Conservation (phyloP, 2,797 vertebrate genomes). For the Neopelma chrysocephalum region DNA sequence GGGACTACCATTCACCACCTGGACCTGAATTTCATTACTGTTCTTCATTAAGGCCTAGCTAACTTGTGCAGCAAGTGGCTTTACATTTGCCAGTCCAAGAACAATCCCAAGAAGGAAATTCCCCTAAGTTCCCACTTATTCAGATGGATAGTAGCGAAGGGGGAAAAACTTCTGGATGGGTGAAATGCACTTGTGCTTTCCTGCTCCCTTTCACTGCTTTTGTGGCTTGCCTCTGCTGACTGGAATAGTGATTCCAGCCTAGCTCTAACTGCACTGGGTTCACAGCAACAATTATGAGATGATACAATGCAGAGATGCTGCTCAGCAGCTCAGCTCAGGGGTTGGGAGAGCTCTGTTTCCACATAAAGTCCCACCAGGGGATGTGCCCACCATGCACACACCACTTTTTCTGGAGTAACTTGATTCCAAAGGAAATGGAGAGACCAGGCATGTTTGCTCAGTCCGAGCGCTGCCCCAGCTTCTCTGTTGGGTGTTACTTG, state of each 20-base stretch:
- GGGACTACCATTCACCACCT: not conserved
- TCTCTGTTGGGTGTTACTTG: not conserved
- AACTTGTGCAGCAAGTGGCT: not conserved
- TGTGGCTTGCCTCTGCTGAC: not conserved
- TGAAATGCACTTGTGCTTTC: not conserved
- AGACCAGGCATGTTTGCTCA: not conserved
- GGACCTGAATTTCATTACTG: not conserved
- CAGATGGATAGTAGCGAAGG: rapidly evolving
- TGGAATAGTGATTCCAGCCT: not conserved
- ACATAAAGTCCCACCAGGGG: not conserved
- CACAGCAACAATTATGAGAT: not conserved
- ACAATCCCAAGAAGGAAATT: not conserved
- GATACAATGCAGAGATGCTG: not conserved
- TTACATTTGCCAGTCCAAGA: not conserved
- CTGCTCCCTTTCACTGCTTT: not conserved
- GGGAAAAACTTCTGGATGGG: not conserved
- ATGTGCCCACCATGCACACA: not conserved
- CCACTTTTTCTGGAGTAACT: not conserved
- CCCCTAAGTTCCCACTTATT: not conserved
- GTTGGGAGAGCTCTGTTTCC: not conserved
- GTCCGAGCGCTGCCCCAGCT: not conserved
- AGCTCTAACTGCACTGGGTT: not conserved
- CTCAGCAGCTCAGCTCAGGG: not conserved
- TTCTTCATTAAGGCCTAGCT: not conserved
- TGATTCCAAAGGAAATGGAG: not conserved